A percentile compares a stretch with the other conserved stretches of the same genome.
Evolutionary conservation across 2,888 invertebrate species (phyloP).

Genomic region (Pomacea canaliculata): DNA sequence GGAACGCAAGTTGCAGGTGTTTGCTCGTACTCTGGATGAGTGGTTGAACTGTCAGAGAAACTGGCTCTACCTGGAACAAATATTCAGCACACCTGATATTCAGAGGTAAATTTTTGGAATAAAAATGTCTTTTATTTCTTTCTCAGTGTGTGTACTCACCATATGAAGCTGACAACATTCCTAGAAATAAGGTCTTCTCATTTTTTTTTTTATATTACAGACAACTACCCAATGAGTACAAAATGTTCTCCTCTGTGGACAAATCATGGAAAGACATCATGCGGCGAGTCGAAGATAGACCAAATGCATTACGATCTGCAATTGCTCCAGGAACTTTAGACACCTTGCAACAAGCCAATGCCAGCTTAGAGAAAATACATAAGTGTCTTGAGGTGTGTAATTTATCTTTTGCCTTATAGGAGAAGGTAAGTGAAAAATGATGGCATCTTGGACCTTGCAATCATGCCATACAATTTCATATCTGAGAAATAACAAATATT

Average conservation of each 20-base stretch:
- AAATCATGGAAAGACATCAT: slow-evolving; percentile 69
- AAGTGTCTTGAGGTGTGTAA: slow-evolving; percentile 66
- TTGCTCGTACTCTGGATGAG: slow-evolving; percentile 68
- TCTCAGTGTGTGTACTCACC: too few species aligned
- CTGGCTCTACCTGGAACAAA: slow-evolving; percentile 70
- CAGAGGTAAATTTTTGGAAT: slow-evolving; percentile 56
- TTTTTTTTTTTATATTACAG: slow-evolving; percentile 37
- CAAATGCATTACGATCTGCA: slow-evolving; percentile 68
- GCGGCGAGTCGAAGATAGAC: slow-evolving; percentile 66
- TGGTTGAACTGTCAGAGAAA: slow-evolving; percentile 70
- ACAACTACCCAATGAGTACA: slow-evolving; percentile 66
- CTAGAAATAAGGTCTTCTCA: background rate
- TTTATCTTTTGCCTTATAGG: background rate
- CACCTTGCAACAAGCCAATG: slow-evolving; percentile 63
- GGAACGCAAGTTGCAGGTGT: slow-evolving; percentile 67
- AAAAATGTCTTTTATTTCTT: background rate
- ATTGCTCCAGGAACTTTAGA: slow-evolving; percentile 68
- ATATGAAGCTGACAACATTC: too few species aligned
- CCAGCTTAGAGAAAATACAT: slow-evolving; percentile 68
- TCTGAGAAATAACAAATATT: background rate
- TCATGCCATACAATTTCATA: background rate
- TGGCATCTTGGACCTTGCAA: too few species aligned
- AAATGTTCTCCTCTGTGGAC: slow-evolving; percentile 66
- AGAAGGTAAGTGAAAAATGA: background rate
- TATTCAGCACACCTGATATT: slow-evolving; percentile 69